These are phyloP conservation scores for Eupsilia transversa DNA, from an alignment of 2,888 invertebrate species.

Conservation along the genomic window DNA sequence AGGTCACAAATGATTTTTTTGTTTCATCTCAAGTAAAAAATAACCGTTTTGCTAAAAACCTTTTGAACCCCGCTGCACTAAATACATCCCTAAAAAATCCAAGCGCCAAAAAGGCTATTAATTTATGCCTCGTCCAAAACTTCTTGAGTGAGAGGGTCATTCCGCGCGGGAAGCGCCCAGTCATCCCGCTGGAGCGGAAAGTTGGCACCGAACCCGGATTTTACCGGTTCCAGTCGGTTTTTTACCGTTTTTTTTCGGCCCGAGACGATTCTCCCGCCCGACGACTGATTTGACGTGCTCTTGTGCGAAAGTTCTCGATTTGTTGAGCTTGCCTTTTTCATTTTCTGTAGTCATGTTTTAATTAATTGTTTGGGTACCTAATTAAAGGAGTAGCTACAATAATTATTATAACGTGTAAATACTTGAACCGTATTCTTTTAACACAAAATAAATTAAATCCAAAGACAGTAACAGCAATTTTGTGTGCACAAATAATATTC, in stretches of 20 bases:
- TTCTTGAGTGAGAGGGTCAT: slow-evolving; percentile 68
- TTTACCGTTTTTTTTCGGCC: slow-evolving; percentile 63
- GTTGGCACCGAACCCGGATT: slow-evolving; percentile 79
- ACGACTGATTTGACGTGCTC: slow-evolving; percentile 69
- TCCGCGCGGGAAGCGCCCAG: slow-evolving; percentile 73
- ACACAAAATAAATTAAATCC: neutral
- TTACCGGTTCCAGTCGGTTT: slow-evolving; percentile 70
- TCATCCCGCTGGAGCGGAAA: slow-evolving; percentile 75
- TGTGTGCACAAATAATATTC: neutral
- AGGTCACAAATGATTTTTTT: neutral
- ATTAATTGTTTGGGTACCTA: slow-evolving; percentile 54
- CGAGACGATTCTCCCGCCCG: slow-evolving; percentile 53
- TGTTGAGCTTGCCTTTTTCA: slow-evolving; percentile 50
- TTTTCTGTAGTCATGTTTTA: slow-evolving; percentile 34
- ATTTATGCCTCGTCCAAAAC: slow-evolving; percentile 73
- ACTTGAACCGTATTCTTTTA: neutral
- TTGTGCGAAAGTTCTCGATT: slow-evolving; percentile 57
- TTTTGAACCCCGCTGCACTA: neutral
- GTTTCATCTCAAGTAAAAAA: neutral
- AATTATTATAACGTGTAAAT: neutral
- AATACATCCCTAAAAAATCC: slow-evolving; percentile 16
- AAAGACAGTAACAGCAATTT: neutral
- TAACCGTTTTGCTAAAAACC: neutral
- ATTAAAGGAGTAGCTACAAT: slow-evolving; percentile 11
- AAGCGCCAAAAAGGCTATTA: slow-evolving; percentile 49